A percentile compares a stretch with the other conserved stretches of the same genome.
Conservation (phyloP, 2,888 invertebrate genomes). For the Theretra japonica region DNA sequence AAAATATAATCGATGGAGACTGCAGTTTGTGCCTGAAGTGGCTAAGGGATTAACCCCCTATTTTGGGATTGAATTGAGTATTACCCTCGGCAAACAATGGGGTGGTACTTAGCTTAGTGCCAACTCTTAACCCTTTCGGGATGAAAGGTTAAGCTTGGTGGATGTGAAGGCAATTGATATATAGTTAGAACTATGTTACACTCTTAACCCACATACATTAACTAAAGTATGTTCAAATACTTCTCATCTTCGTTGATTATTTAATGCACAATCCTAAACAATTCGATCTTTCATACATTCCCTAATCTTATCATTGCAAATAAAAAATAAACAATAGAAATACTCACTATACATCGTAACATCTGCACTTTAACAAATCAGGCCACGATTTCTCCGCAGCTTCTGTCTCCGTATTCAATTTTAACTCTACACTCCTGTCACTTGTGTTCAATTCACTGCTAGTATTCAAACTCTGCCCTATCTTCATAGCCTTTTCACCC, state of each 20-base stretch:
- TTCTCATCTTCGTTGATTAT: not conserved
- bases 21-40: no score
- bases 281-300: not conserved
- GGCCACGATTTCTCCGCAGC: conserved; percentile 84
- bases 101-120: no score
- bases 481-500: not conserved
- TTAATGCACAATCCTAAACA: not conserved
- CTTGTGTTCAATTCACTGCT: conserved; percentile 60
- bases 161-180: no score
- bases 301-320: conserved; percentile 4
- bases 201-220: no score
- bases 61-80: no score
- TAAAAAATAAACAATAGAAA: conserved; percentile 27
- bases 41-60: no score
- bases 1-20: no score
- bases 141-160: no score
- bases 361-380: conserved; percentile 85
- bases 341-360: conserved; percentile 90
- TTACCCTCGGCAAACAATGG: no score
- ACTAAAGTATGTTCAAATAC: no score
- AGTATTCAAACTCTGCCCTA: not conserved
- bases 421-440: conserved; percentile 66
- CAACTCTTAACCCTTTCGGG: no score
- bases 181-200: no score
- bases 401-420: conserved; percentile 66